A percentile compares a stretch with the other conserved stretches of the same genome.
phyloP scores from a whole-genome alignment of 2,888 invertebrate genomes.

The Marronus borbonicus region DNA sequence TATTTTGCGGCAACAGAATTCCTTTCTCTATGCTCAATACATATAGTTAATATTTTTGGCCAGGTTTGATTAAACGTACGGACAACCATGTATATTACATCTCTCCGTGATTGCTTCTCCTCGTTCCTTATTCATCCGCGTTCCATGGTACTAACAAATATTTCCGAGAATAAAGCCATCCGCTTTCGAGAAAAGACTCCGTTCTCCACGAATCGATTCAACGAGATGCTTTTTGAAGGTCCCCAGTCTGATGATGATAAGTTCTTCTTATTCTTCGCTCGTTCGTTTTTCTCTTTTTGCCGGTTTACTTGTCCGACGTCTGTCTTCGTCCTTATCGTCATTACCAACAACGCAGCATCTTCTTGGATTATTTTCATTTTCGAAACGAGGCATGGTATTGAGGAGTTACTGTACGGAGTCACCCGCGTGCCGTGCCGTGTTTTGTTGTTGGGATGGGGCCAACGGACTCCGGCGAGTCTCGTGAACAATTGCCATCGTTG shows the following conservation, averaged over 20 bases:
- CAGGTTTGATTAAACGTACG: neutral
- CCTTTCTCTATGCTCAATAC: too few relatives aligned
- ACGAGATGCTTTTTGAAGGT: constrained; percentile 20
- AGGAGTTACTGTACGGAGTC: constrained; percentile 12
- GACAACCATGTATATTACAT: neutral
- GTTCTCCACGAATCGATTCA: constrained; percentile 37
- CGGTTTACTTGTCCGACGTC: neutral
- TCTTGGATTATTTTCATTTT: constrained; percentile 24
- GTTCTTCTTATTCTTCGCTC: constrained; percentile 13
- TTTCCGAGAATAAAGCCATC: constrained; percentile 44
- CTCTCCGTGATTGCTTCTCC: constrained; percentile 14
- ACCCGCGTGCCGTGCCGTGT: constrained; percentile 8
- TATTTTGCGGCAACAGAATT: too few relatives aligned
- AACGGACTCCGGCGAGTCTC: constrained; percentile 40
- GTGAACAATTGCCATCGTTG: constrained; percentile 37
- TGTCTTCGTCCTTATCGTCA: neutral
- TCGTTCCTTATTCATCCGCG: constrained; percentile 28
- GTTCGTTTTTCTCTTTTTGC: constrained; percentile 2
- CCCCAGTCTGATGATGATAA: constrained; percentile 23
- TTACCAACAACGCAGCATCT: constrained; percentile 6
- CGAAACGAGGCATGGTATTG: constrained; percentile 4
- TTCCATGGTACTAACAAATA: constrained; percentile 34
- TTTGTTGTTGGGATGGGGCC: constrained; percentile 19
- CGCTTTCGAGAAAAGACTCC: constrained; percentile 40
- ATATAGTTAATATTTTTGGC: too few relatives aligned